Base-by-base conservation (phyloP, 2,888 invertebrate species). In the Drosophila nigricruria region DNA sequence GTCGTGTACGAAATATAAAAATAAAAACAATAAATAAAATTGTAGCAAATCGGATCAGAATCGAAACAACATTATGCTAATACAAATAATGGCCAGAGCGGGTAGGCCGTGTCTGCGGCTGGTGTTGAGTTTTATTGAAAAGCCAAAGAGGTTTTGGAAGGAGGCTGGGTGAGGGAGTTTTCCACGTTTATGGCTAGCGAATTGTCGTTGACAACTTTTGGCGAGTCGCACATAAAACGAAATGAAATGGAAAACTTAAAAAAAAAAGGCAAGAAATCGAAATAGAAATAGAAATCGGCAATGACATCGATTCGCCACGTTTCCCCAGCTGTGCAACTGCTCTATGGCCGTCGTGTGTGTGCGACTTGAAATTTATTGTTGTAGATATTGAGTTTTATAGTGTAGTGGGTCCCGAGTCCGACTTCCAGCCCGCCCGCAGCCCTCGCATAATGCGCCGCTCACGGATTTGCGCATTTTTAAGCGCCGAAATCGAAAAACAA, bases 361-460 rank as follows among this genome's bases (percentile, higher is more conserved):
- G 60, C 61, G 50, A 60, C 70, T 73, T 70, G 73, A 73, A 90
- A 91, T 91, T 90, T 90, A 90, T 91, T 77, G 91, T 78, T 83
- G 75, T 76, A 83, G 91, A 91, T 91, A 90, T 90, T 91, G 90
- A 88, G 87, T 88, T 91, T 91, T 90, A 90, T 89, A 78, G 88
- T 77, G 84, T 77, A 52, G 74, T 61, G 74, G 58, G 57, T n/a
- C 57, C 58, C 70, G 74, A 70, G 77, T 71, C 69, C 70, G 49
- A 53, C 52, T 10, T 0, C 38, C 23, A 23, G 23, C 2, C 52
- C 52, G 20, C 14, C 56, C 64, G 59, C 57, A 45, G 57, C 53
- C 64, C 61, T 30, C 52, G 32, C 52, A 20, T 32, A 52, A 36
- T 52, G 36, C 34, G 36, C 16, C 52, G 62, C 73, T 62, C 84